Evolutionary conservation across 1,140 invertebrate genomes (phyloP), one percentile per base, ranked within the genome.

Genomic region (Pissodes strobi): DNA sequence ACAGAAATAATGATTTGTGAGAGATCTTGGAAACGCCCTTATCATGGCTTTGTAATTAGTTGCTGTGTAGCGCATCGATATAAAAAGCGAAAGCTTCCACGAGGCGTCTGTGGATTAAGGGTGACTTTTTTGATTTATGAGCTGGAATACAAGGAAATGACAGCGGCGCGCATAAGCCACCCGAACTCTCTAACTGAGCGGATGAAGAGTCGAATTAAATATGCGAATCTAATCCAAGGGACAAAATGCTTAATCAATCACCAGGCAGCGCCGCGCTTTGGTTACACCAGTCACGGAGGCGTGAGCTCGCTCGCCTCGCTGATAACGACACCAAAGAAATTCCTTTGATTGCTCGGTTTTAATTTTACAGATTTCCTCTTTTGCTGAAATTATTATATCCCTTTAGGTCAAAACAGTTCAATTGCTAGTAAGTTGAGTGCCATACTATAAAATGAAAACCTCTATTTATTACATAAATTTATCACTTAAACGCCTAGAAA

Each of bases 221-320:
- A 72, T 72, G 70, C 72, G 70, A 72, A 72, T 72, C 70, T 68
- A 72, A 72, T 72, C 71, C 70, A 41, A 61, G 72, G 69, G 69
- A 67, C 68, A 64, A 67, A 71, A 60, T 62, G 69, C 68, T 74
- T 72, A 74, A 74, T 74, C 72, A 74, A 74, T 74, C 72, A 74
- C 69, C 12, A 49, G 62, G 58, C 58, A 57, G 53, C 62, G 25
- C 21, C 2, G n/a, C 43, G 17, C 18, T 21, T 46, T 41, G 38
- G 12, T 17, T 41, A 41, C 38, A 45, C 15, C 15, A 45, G 41
- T 19, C 18, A 45, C 21, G 12, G 43, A 37, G 53, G 53, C 34
- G 53, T 56, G 34, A 56, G 39, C 34, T 19, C 38, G 18, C 53
- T 41, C 12, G 12, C 51, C 48, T 18, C 39, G 25, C 48, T 23